Conservation (phyloP, 2,797 vertebrate genomes). For the Cuniculus paca region DNA sequence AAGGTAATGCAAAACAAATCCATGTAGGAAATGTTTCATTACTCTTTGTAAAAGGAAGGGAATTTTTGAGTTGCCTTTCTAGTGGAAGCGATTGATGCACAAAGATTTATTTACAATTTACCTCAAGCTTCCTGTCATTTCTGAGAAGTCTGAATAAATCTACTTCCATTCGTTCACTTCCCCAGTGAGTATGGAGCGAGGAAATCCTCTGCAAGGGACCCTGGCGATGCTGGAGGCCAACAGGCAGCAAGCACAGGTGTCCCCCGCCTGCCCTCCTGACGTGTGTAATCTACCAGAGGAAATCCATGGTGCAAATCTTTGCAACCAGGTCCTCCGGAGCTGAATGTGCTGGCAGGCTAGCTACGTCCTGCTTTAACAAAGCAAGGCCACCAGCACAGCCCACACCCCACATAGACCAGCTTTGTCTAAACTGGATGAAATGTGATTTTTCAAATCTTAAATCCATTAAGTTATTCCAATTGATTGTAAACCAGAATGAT, state of each 20-base stretch:
- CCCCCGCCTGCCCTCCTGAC: neutral
- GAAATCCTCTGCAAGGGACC: neutral
- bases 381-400: neutral
- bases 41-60: neutral
- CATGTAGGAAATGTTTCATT: neutral
- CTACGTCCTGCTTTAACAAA: neutral
- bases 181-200: neutral
- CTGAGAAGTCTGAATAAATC: slow-evolving; percentile 2
- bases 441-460: neutral
- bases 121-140: neutral
- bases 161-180: neutral
- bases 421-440: slow-evolving; percentile 3
- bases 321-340: neutral
- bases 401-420: neutral
- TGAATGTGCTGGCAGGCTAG: neutral
- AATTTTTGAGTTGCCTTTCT: slow-evolving; percentile 13
- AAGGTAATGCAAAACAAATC: neutral
- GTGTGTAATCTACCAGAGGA: neutral
- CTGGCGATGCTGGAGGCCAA: neutral
- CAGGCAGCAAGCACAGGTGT: neutral
- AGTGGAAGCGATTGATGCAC: neutral
- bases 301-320: neutral
- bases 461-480: neutral
- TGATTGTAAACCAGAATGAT: neutral
- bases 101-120: neutral